Percentiles rank a stretch among this genome's conserved stretches.
Conservation (phyloP, 2,888 invertebrate genomes). For the Endotricha flammealis region DNA sequence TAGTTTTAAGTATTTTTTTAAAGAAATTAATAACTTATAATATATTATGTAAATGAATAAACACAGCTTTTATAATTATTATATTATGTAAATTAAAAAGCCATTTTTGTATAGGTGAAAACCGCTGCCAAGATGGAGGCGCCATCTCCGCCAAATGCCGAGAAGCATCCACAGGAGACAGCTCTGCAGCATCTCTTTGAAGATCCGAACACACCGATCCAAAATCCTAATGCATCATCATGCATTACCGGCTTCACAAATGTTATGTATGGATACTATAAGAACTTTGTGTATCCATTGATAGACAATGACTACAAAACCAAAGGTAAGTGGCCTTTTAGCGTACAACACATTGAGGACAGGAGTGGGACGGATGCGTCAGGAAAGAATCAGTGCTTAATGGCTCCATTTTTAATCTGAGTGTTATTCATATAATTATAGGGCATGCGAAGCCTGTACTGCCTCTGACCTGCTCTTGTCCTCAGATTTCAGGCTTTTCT, state of each 20-base stretch:
- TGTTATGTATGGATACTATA: conserved; percentile 1
- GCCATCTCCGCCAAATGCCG: background rate
- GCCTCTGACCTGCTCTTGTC: no score
- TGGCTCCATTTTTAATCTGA: no score
- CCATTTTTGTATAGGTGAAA: background rate
- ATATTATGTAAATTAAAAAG: background rate
- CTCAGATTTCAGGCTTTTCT: no score
- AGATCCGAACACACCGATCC: background rate
- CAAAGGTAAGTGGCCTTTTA: conserved; percentile 5
- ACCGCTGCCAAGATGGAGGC: background rate
- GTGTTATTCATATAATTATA: no score
- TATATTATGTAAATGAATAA: no score
- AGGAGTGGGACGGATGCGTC: background rate
- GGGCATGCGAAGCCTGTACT: no score
- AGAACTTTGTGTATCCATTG: conserved; percentile 1
- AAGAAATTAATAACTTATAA: background rate
- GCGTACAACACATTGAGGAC: background rate
- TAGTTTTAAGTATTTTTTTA: background rate
- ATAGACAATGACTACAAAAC: conserved; percentile 3
- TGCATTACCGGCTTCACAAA: conserved; percentile 2
- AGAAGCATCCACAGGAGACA: background rate
- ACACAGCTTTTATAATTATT: background rate
- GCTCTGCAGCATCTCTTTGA: background rate
- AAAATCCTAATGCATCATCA: background rate
- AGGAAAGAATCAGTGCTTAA: no score